These are phyloP conservation scores for Dryomyza anilis DNA, from an alignment of 2,888 invertebrate genomes.

Conservation along the genomic window DNA sequence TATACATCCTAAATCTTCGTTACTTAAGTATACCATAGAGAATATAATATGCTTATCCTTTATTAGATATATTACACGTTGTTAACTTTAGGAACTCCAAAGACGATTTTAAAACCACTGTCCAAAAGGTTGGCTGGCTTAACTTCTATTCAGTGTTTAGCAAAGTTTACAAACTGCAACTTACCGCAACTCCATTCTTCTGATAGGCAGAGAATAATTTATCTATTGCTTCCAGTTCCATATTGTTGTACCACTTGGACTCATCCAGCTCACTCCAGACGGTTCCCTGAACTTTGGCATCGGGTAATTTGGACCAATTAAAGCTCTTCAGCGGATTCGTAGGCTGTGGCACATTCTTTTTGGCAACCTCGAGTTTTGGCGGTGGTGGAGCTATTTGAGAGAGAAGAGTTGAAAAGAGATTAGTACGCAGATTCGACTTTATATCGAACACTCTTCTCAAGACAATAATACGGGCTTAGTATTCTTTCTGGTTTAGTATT, in stretches of 20 bases:
- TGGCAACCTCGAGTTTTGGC: constrained; percentile 67
- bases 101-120: too few relatives aligned
- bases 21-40: too few relatives aligned
- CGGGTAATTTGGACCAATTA: constrained; percentile 96
- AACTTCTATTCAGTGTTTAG: too few relatives aligned
- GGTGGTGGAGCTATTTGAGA: constrained; percentile 60
- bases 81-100: too few relatives aligned
- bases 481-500: too few relatives aligned
- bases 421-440: too few relatives aligned
- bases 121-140: too few relatives aligned
- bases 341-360: constrained; percentile 92
- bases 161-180: constrained; percentile 39
- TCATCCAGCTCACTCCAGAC: constrained; percentile 96
- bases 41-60: too few relatives aligned
- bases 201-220: constrained; percentile 94
- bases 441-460: too few relatives aligned
- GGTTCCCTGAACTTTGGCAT: constrained; percentile 88
- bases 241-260: constrained; percentile 85
- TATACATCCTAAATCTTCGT: too few relatives aligned
- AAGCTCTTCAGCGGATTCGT: constrained; percentile 93
- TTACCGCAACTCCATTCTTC: constrained; percentile 83
- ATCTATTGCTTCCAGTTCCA: constrained; percentile 91
- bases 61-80: too few relatives aligned
- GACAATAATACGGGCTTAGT: too few relatives aligned
- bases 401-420: not conserved